These are phyloP conservation scores for Nasua narica DNA, from an alignment of 2,797 vertebrate genomes.

Conservation along the genomic window DNA sequence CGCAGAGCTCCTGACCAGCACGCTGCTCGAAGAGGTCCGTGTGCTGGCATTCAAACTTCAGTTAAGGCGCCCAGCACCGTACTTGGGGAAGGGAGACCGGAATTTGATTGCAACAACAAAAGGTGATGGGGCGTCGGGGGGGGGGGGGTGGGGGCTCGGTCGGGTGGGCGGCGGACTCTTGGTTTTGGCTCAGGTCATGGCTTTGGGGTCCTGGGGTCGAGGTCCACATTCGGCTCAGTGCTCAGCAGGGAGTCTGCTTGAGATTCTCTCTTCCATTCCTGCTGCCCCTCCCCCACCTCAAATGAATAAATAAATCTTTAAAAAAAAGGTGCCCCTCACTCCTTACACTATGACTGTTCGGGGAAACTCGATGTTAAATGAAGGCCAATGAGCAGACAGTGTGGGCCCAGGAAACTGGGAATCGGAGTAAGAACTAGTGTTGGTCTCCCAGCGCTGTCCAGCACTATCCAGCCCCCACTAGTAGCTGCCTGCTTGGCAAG, in stretches of 20 bases:
- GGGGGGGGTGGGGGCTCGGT: not conserved
- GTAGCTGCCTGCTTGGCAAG: not conserved
- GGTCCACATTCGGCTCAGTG: no score
- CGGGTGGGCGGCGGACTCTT: not conserved
- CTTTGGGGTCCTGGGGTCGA: not conserved
- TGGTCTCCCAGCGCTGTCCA: not conserved
- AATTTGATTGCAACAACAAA: not conserved
- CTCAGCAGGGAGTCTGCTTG: not conserved
- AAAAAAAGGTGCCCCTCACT: not conserved
- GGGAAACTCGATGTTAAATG: not conserved
- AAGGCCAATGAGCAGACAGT: not conserved
- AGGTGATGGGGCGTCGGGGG: not conserved
- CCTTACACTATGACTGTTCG: not conserved
- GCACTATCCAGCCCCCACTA: not conserved
- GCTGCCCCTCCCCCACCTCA: not conserved
- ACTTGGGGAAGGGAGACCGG: not conserved
- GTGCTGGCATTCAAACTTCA: not conserved
- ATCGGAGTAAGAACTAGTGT: not conserved
- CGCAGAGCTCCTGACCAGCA: not conserved
- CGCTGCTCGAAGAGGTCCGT: not conserved
- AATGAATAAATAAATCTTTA: not conserved
- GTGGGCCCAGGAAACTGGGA: not conserved
- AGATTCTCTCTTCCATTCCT: not conserved
- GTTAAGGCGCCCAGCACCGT: not conserved
- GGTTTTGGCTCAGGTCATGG: not conserved